These are phyloP conservation scores for Platalea minor DNA, from an alignment of 2,797 vertebrate species.

Conservation along the genomic window DNA sequence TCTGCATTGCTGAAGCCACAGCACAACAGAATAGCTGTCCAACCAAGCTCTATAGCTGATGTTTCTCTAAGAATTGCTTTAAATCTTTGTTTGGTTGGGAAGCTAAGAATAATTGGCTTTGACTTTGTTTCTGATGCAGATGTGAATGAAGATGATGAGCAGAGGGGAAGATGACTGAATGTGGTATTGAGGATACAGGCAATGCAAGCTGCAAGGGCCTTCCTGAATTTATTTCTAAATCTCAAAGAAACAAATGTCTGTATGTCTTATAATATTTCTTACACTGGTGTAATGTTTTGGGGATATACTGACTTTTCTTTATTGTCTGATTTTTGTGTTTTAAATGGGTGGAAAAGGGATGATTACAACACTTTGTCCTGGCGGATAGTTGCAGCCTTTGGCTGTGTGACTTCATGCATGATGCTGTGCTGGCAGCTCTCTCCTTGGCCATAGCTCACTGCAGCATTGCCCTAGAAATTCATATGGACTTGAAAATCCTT, in stretches of 20 bases:
- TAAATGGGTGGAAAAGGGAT: neutral
- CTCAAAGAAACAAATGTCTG: neutral
- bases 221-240: neutral
- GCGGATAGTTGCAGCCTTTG: neutral
- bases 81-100: neutral
- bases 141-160: neutral
- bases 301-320: neutral
- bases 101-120: neutral
- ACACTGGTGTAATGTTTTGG: neutral
- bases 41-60: neutral
- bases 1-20: neutral
- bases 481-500: neutral
- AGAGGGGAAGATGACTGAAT: neutral
- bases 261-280: neutral
- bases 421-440: neutral
- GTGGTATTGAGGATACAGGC: neutral
- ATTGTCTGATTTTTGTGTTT: neutral
- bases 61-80: slow-evolving; percentile 2
- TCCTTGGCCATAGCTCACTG: neutral
- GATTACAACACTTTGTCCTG: neutral
- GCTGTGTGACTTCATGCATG: neutral
- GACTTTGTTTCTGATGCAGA: neutral
- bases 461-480: neutral
- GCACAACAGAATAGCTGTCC: neutral
- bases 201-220: neutral